phyloP scores from a whole-genome alignment of 2,113 vertebrate genomes.

The Tauraco erythrolophus region DNA sequence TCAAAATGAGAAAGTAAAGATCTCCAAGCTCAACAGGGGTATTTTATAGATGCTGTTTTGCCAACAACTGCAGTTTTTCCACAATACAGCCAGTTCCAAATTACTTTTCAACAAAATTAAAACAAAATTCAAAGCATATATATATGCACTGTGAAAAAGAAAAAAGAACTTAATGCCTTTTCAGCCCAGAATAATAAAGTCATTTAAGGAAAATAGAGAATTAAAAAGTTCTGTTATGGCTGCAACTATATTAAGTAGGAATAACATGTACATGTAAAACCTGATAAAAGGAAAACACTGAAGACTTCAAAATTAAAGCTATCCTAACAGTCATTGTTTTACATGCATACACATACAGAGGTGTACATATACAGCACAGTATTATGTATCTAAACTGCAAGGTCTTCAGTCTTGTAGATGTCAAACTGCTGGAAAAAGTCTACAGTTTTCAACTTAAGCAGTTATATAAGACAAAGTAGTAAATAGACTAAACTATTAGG shows the following conservation, averaged over 20 bases:
- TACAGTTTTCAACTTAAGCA: not conserved
- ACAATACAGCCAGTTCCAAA: not conserved
- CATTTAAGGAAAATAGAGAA: not conserved
- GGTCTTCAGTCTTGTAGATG: not conserved
- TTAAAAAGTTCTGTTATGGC: not conserved
- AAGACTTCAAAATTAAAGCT: not conserved
- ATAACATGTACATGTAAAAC: not conserved
- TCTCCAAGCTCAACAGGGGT: not conserved
- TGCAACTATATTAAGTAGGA: not conserved
- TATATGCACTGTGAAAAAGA: rapidly evolving
- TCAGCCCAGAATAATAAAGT: not conserved
- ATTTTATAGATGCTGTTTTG: not conserved
- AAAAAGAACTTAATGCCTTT: not conserved
- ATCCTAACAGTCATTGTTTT: not conserved
- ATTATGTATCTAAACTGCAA: not conserved
- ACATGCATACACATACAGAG: not conserved
- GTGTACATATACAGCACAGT: rapidly evolving
- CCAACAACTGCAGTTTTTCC: not conserved
- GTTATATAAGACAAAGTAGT: not conserved
- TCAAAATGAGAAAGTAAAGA: not conserved
- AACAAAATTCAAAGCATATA: not conserved
- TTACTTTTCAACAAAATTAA: not conserved
- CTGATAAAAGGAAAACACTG: not conserved
- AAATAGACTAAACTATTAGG: not conserved
- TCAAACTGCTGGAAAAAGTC: not conserved